Evolutionary conservation across 2,113 vertebrate species (phyloP).

Genomic region (Loxodonta africana): DNA sequence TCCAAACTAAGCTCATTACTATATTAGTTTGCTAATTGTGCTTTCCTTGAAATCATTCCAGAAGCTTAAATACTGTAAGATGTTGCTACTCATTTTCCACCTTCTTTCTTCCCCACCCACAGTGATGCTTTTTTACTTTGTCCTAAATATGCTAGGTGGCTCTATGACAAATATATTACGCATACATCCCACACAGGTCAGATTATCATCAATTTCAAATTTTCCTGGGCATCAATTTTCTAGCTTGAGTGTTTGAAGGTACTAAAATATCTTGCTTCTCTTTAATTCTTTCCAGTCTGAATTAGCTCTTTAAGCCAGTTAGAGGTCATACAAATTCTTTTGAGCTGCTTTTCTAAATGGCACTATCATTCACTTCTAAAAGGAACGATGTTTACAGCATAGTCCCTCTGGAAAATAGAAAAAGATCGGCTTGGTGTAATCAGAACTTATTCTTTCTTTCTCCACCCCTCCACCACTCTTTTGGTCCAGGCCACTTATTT

Average conservation of each 20-base stretch:
- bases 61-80: conserved; percentile 30
- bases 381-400: not conserved
- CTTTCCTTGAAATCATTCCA: conserved; percentile 67
- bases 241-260: not conserved
- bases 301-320: not conserved
- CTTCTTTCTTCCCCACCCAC: not conserved
- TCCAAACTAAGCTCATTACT: conserved; percentile 53
- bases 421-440: not conserved
- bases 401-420: not conserved
- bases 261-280: not conserved
- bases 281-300: conserved; percentile 7
- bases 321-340: not conserved
- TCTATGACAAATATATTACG: conserved; percentile 2
- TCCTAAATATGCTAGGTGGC: not conserved
- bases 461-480: not conserved
- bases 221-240: not conserved
- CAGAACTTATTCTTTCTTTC: not conserved
- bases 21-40: conserved; percentile 64
- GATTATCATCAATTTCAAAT: not conserved
- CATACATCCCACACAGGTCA: not conserved
- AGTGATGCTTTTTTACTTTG: not conserved
- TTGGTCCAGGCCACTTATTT: not conserved
- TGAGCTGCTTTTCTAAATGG: conserved; percentile 15
- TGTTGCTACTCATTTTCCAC: not conserved
- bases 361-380: conserved; percentile 1